phyloP scores from a whole-genome alignment of 2,113 vertebrate species.

The Chaetura pelagica region DNA sequence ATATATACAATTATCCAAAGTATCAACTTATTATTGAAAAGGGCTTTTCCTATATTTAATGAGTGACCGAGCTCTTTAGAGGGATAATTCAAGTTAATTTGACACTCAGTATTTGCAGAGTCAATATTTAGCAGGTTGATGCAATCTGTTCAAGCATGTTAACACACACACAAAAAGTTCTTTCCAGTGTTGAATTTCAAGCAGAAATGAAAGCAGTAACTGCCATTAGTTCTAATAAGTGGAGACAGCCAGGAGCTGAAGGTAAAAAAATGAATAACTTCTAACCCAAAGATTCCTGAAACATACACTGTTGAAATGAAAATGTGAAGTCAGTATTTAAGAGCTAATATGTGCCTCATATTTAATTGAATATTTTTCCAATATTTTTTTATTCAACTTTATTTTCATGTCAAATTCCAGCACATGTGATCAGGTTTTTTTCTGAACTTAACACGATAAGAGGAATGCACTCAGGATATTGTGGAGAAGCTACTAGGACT shows the following conservation, averaged over 20 bases:
- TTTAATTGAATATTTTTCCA: not conserved
- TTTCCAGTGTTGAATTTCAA: not conserved
- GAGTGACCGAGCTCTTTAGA: not conserved
- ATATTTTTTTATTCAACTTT: not conserved
- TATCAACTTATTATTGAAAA: conserved; percentile 1
- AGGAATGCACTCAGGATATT: not conserved
- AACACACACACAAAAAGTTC: not conserved
- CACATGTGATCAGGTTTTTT: accelerated
- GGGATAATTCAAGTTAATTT: not conserved
- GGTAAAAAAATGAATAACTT: conserved; percentile 9
- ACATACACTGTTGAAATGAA: not conserved
- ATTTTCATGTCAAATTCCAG: conserved; percentile 15
- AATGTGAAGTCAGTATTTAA: not conserved
- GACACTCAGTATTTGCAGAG: not conserved
- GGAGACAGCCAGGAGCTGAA: conserved; percentile 2
- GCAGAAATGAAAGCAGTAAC: conserved; percentile 6
- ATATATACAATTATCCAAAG: not conserved
- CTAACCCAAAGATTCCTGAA: conserved; percentile 4
- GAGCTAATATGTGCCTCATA: not conserved
- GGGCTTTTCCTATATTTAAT: not conserved
- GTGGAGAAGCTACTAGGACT: not conserved
- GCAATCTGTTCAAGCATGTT: not conserved
- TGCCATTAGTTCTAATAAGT: conserved; percentile 13
- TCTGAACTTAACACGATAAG: not conserved
- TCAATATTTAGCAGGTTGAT: conserved; percentile 17